Conservation (phyloP, 92 coral and sea anemone genomes). For the Epizoanthus stellaris region DNA sequence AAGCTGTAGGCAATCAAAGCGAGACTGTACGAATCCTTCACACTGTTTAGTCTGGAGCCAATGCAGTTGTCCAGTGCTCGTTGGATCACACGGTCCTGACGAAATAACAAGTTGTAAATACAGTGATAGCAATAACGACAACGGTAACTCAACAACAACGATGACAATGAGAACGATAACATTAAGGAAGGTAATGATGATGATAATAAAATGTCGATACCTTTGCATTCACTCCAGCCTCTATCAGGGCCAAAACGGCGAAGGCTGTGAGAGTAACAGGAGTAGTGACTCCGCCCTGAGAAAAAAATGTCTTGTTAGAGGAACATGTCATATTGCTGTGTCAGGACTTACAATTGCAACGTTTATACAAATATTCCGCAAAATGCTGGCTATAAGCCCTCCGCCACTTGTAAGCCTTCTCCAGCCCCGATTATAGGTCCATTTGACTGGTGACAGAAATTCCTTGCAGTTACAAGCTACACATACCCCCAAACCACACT, state of each 20-base stretch:
- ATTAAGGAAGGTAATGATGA: neutral
- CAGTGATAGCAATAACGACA: too few relatives aligned
- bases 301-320: neutral
- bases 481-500: too few relatives aligned
- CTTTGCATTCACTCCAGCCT: slow-evolving; percentile 72
- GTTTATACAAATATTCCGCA: too few relatives aligned
- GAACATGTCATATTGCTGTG: neutral
- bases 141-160: neutral
- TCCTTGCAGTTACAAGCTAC: too few relatives aligned
- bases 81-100: slow-evolving; percentile 63
- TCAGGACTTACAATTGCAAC: too few relatives aligned
- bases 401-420: too few relatives aligned
- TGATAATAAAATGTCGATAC: slow-evolving; percentile 33
- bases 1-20: slow-evolving; percentile 86
- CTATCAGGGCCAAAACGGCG: slow-evolving; percentile 83
- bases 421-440: too few relatives aligned
- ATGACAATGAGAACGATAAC: neutral
- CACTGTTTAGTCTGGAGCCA: slow-evolving; percentile 25
- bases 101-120: neutral
- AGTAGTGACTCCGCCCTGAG: slow-evolving; percentile 85
- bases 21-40: slow-evolving; percentile 78
- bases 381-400: too few relatives aligned
- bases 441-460: too few relatives aligned
- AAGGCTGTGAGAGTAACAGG: slow-evolving; percentile 83
- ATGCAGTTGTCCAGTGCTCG: slow-evolving; percentile 73